phyloP scores from a whole-genome alignment of 2,113 vertebrate species.

The Limanda limanda region DNA sequence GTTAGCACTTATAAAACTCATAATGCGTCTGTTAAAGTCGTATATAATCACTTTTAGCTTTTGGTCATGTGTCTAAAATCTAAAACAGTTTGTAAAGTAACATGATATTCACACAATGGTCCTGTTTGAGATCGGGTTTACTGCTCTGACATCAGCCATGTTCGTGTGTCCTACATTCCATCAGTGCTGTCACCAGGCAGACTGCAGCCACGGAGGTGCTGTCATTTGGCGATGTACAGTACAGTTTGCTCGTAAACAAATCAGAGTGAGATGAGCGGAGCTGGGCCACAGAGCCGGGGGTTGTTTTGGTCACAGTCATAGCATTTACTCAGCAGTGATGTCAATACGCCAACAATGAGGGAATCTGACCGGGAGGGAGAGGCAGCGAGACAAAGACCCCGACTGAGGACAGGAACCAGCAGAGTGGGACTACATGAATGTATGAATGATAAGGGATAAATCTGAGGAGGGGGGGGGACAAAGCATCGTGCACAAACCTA shows the following conservation, averaged over 20 bases:
- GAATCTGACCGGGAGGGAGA: slow-evolving; percentile 6
- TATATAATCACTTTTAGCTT: background rate
- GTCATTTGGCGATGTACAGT: slow-evolving; percentile 39
- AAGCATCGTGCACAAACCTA: background rate
- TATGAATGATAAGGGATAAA: slow-evolving; percentile 2
- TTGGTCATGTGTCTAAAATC: background rate
- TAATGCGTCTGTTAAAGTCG: background rate
- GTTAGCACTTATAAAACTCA: background rate
- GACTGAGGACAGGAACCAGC: slow-evolving; percentile 19
- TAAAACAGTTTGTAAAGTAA: background rate
- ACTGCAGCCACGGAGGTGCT: slow-evolving; percentile 26
- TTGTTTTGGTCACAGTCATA: slow-evolving; percentile 57
- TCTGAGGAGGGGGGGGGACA: background rate
- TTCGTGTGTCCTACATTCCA: slow-evolving; percentile 23
- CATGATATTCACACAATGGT: background rate
- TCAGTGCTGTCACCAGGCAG: slow-evolving; percentile 31
- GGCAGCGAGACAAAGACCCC: slow-evolving; percentile 12
- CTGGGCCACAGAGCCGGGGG: slow-evolving; percentile 54
- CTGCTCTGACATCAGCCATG: slow-evolving; percentile 32
- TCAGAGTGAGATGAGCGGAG: slow-evolving; percentile 34
- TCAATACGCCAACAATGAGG: slow-evolving; percentile 34
- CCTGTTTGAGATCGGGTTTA: background rate
- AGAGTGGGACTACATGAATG: slow-evolving; percentile 7
- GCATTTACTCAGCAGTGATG: slow-evolving; percentile 60
- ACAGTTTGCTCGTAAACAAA: slow-evolving; percentile 21